Base-by-base conservation (phyloP, 1,140 invertebrate species). In the Anthonomus grandis region DNA sequence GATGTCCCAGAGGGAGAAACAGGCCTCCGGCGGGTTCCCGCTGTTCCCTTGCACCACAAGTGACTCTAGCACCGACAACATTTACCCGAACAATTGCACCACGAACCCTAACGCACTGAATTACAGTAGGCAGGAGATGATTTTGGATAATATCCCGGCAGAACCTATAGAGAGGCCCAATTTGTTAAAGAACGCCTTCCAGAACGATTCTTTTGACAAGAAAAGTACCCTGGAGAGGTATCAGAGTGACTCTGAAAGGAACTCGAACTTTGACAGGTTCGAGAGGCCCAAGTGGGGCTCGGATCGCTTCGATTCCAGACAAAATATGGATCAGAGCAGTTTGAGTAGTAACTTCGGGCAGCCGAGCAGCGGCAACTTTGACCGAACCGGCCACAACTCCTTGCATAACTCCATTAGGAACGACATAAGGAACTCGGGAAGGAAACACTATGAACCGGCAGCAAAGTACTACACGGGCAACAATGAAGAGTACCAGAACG, bases 101-200 rank as follows among this genome's bases (percentile, higher is more conserved):
- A 86, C 87, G 1, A 93, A 92, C 67, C 89, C 89, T 13, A 90
- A 90, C 62, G 82, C 90, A 12, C 83, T 90, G 50, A 90, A 89
- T 23, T 92, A 90, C 64, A 87, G 87, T 4, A 78, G 90, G 9
- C 69, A 82, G 21, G 81, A 82, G 63, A 81, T 79, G 59, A 69
- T 81, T 38, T 74, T 80, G 45, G 79, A 81, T 57, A 77, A 78
- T 55, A 65, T 80, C 17, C 69, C 69, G 4, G 65, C 63, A 51
- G 78, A 80, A 24, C 68, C 75, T 0, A 74, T 78, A 0, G 76
- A 79, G 50, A 71, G 78, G 54, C 75, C 78, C 0, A 76, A 74
- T 59, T 64, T 80, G 48, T 59, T 73, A 19, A 71, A 72, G 31
- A 67, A 77, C 48, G 60, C 70, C 2, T 79, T 80, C 37, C 77